Base-by-base conservation (phyloP, 2,888 invertebrate genomes). In the Harpalus rufipes region DNA sequence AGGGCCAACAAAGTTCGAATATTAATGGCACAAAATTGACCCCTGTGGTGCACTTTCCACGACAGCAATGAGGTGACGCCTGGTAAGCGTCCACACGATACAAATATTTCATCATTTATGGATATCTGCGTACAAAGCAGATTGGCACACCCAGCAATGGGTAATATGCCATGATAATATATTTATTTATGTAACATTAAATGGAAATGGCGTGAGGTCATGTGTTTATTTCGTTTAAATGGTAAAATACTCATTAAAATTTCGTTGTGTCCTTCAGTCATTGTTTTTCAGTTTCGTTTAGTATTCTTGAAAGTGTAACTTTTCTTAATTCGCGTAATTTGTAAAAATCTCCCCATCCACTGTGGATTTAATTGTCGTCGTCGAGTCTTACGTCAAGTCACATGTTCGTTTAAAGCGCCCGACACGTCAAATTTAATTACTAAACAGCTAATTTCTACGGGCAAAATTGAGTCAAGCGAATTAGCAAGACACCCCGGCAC, bases 341-440 rank as follows among this genome's bases (percentile, higher is more conserved):
- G 39, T 68, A 68, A 68, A 68, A 68, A 68, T 68, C 25, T 10
- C 68, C n/a, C 32, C 44, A 12, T 12, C 8, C 4, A 2, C 44
- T 51, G 39, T 39, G 32, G 68, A 68, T 68, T 68, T 68, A 68
- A 68, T 68, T 68, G 68, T 39, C 68, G 32, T 68, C 25, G 61
- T 18, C 8, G 25, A 25, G 63, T 10, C 25, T 14, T 39, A 14
- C 68, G 32, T 39, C n/a, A 25, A 25, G 68, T 68, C 44, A 51
- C 44, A 39, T 68, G 21, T 12, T 63, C 63, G 63, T 25, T 63
- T 63, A 63, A 8, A 63, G 25, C 68, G 32, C 25, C 32, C 39
- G 32, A 68, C 25, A 68, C 68, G 68, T 68, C 68, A 68, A 68
- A 68, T 68, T 68, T 68, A 68, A 68, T 68, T 68, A 68, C 32